phyloP scores from a whole-genome alignment of 2,888 invertebrate genomes.

The Anticlea derivata region DNA sequence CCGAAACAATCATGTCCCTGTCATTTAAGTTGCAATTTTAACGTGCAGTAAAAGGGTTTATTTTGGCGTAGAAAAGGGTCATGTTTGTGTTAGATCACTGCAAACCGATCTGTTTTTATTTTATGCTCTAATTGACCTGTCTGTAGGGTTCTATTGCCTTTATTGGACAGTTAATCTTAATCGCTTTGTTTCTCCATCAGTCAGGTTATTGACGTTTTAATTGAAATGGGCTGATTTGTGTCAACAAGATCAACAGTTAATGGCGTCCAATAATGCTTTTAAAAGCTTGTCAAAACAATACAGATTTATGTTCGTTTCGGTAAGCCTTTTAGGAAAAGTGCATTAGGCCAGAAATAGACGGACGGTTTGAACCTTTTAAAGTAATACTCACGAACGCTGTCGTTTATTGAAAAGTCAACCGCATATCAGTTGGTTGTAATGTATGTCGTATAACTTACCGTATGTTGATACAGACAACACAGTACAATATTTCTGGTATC shows the following conservation, averaged over 20 bases:
- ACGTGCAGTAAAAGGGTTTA: neutral
- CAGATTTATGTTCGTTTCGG: constrained; percentile 20
- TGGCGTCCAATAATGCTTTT: constrained; percentile 31
- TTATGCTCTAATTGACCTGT: neutral
- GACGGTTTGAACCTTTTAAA: neutral
- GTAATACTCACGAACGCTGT: neutral
- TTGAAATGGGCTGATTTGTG: constrained; percentile 46
- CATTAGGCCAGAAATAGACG: constrained; percentile 2
- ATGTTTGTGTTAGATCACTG: neutral
- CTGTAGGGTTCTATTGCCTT: constrained; percentile 5
- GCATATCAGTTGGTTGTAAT: no score
- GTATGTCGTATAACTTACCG: no score
- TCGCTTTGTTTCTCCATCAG: constrained; percentile 24
- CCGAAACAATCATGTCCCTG: neutral
- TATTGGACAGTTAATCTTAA: constrained; percentile 37
- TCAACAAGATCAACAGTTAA: constrained; percentile 34
- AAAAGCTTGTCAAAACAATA: constrained; percentile 40
- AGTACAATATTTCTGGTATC: no score
- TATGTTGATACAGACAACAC: no score
- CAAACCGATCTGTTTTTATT: neutral
- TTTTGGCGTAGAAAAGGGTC: neutral
- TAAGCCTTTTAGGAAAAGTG: constrained; percentile 17
- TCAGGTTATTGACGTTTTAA: constrained; percentile 40
- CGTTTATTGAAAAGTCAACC: no score
- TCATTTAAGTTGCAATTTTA: constrained; percentile 1